These are phyloP conservation scores for Notoglanidium macrostoma DNA, from an alignment of 2,797 vertebrate genomes.

Conservation along the genomic window DNA sequence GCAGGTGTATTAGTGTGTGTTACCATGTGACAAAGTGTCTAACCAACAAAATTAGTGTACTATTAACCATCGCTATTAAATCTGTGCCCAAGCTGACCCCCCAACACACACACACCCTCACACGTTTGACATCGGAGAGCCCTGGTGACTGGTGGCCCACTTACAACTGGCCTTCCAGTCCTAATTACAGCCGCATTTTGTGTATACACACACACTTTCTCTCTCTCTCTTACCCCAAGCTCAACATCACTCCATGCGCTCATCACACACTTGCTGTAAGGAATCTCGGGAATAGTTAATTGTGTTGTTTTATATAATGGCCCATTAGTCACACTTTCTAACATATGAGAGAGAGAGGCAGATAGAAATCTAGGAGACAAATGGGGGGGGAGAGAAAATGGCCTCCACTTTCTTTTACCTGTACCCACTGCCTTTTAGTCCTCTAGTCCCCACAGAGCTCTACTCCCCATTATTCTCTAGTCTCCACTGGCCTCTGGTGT, in stretches of 20 bases:
- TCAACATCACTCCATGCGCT: neutral
- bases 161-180: conserved; percentile 37
- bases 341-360: neutral
- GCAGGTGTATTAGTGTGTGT: neutral
- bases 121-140: conserved; percentile 29
- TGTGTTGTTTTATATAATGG: conserved; percentile 15
- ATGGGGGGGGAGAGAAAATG: neutral
- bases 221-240: neutral
- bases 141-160: conserved; percentile 32
- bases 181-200: conserved; percentile 20
- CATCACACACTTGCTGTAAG: conserved; percentile 1
- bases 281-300: conserved; percentile 26
- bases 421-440: no score
- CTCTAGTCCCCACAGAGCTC: neutral
- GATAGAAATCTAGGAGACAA: neutral
- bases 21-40: neutral
- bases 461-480: neutral
- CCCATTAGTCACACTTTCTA: conserved; percentile 28
- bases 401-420: neutral
- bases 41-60: neutral
- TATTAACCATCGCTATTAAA: neutral
- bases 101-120: conserved; percentile 14
- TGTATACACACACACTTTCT: neutral
- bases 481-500: neutral
- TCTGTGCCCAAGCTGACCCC: neutral